phyloP scores from a whole-genome alignment of 2,888 invertebrate species.

The Nymphalis c-album region DNA sequence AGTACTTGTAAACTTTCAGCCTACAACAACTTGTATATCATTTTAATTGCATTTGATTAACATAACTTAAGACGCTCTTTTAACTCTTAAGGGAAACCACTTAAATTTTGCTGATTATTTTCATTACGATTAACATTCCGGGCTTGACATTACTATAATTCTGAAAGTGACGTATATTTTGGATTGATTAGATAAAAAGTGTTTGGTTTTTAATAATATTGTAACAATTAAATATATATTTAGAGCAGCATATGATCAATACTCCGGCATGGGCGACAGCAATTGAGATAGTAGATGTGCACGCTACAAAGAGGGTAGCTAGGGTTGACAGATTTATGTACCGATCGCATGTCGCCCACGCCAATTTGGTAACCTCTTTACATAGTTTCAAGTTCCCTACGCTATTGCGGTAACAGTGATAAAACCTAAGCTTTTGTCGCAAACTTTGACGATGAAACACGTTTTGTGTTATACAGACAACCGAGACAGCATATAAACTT shows the following conservation, averaged over 20 bases:
- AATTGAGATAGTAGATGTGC: conserved; percentile 17
- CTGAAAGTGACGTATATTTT: no score
- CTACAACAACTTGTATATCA: no score
- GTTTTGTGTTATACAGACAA: no score
- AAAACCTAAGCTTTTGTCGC: conserved; percentile 10
- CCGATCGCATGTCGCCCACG: conserved; percentile 62
- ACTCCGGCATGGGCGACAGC: conserved; percentile 16
- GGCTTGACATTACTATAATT: no score
- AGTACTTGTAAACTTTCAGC: background rate
- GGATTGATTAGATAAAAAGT: no score
- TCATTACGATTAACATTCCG: no score
- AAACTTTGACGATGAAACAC: background rate
- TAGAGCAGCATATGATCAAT: background rate
- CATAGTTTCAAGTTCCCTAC: conserved; percentile 30
- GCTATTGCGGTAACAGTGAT: conserved; percentile 33
- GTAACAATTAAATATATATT: background rate
- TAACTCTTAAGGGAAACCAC: no score
- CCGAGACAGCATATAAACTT: no score
- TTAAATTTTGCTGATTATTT: no score
- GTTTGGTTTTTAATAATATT: no score
- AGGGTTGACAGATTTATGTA: conserved; percentile 68
- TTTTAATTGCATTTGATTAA: no score
- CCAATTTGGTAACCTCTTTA: conserved; percentile 62
- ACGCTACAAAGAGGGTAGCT: conserved; percentile 31
- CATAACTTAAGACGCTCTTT: no score